Evolutionary conservation across 2,797 vertebrate species (phyloP), one percentile per base, ranked within the genome.

Genomic region (Hydrocynus forskahlii): DNA sequence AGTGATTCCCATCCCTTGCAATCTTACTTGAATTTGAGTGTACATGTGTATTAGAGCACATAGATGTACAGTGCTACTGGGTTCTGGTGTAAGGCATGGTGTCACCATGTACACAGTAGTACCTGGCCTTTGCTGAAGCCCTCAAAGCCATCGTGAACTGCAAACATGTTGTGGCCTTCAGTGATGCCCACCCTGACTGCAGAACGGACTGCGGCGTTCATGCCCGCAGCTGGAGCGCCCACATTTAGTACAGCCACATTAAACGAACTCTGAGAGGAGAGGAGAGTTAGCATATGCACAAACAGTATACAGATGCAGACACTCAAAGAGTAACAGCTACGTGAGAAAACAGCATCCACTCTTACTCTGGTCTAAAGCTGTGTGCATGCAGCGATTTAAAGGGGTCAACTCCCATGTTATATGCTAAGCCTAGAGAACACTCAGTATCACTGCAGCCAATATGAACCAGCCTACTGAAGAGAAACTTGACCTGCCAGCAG

Each of bases 181-280:
- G 96, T 95, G 79, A 98, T 93, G 0, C 96, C 97, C 0, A 94
- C 93, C 60, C 97, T 94, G 80, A 98, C 96, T 0, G 95, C 93
- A 0, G 96, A 92, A 21, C 97, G 93, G 19, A 98, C 97, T 0
- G 96, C 95, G 0, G 96, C 97, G 0, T 98, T 98, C 97, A 98
- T 98, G 10, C 97, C 97, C 0, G 97, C 95, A 0, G 96, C 96
- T 0, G 97, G 97, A 4, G 97, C 97, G 0, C 97, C 97, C 38
- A 98, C 95, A 0, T 98, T 98, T 89, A 98, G 23, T 75, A 98
- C 89, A 0, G 95, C 97, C 81, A 98, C 86, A 0, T 95, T 96
- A 89, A 97, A 92, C 2, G 95, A 94, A 21, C 95, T 96, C 96
- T 97, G 89, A 29, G 13, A 8, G 45, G 1, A 17, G 0, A 50